A percentile compares a stretch with the other conserved stretches of the same genome.
Evolutionary conservation across 2,113 vertebrate genomes (phyloP).

Genomic region (Rhombomys opimus): DNA sequence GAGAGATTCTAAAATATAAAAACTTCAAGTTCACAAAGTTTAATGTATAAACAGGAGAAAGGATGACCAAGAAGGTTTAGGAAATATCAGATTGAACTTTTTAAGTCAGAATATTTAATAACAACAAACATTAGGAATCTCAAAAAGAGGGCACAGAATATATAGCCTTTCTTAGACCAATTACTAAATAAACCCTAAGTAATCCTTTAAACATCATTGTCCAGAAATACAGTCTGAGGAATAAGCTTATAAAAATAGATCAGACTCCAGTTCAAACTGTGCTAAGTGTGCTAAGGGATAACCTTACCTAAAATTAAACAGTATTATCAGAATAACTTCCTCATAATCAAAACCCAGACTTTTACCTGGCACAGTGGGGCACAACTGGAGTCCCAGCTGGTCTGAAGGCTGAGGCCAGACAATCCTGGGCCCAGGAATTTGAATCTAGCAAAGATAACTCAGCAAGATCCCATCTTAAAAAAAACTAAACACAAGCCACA

Average conservation of each 20-base stretch:
- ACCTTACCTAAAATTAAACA: conserved; percentile 31
- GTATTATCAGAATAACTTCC: conserved; percentile 49
- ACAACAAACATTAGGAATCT: background rate
- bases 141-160: background rate
- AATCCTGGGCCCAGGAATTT: background rate
- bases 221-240: background rate
- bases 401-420: background rate
- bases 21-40: background rate
- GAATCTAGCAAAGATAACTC: background rate
- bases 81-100: background rate
- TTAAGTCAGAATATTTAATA: background rate
- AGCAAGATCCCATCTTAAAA: background rate
- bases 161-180: background rate
- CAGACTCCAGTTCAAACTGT: conserved; percentile 24
- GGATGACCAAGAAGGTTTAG: background rate
- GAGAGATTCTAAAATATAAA: background rate
- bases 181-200: background rate
- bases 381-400: background rate
- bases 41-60: background rate
- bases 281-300: conserved; percentile 11
- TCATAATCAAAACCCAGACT: conserved; percentile 47
- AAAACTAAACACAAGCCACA: background rate
- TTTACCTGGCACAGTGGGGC: background rate
- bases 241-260: background rate
- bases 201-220: background rate